Evolutionary conservation across 2,888 invertebrate genomes (phyloP), one percentile per base, ranked within the genome.

Genomic region (Lasioglossum pauxillum): DNA sequence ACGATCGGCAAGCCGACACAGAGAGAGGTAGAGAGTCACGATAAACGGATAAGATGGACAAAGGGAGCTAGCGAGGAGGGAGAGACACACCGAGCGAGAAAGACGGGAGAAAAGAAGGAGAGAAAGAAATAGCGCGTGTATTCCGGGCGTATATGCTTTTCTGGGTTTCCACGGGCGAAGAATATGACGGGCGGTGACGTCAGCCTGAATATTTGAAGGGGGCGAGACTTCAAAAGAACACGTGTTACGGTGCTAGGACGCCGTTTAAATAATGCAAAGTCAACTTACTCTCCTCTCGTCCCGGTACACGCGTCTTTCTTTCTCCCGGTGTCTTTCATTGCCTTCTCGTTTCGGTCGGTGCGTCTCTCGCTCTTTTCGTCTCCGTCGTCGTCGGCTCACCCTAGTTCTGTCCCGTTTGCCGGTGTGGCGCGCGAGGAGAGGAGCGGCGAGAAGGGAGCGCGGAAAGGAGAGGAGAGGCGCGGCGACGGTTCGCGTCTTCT

Each of bases 241-340:
- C 94, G 95, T 94, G 95, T 94, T 94, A 94, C 94, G 91, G 93
- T 92, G 93, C 93, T 93, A 94, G 94, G 94, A 95, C 94, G 94
- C 93, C 94, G 93, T 93, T 95, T 95, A 94, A 95, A 95, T 95
- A 94, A 95, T 95, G 94, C 95, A 95, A 93, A 94, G 94, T 94
- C 94, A 94, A 95, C 94, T 94, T 94, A 94, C 93, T 94, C 93
- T 92, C 85, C 90, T 88, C 89, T 88, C 90, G 82, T 87, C 85
- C 89, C 83, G 82, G 82, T 84, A 86, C 83, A 75, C 83, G 83
- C 80, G 78, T 78, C 88, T 83, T 69, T 84, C 84, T 87, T 83
- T 78, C 84, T 88, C 82, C 67, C 82, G 46, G 81, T 80, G 76
- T 75, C 76, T 85, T 81, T 85, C 74, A 79, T 85, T 84, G 80